Base-by-base conservation (phyloP, 2,113 vertebrate genomes). In the Dicaeum eximium region DNA sequence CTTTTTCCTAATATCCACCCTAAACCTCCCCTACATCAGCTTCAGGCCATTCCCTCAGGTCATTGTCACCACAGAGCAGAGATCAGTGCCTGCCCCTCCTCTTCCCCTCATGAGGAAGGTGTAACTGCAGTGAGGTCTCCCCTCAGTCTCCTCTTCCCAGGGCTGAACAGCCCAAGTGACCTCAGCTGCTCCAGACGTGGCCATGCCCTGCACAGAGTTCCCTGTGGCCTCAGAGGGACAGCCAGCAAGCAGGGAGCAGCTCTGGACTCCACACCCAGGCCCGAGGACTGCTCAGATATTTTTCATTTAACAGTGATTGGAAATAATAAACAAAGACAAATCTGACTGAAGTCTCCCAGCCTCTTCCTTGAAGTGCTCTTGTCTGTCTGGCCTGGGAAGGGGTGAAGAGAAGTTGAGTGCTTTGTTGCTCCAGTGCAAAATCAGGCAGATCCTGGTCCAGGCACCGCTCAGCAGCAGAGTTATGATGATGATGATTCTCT, bases 31-130 rank as follows among this genome's bases (percentile, higher is more conserved):
- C 25, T 47, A 11, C 15, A 9, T 5, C 0, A 0, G 10, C 21
- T 48, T 54, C 31, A 31, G 9, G 9, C 54, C 4, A 5, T 42
- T 42, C n/a, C 14, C n/a, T 53, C 0, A 3, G 2, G 13, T 27
- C 54, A 14, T 2, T n/a, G 58, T n/a, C 28, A 69, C 17, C 20
- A 47, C 6, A 40, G n/a, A 40, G 35, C 0, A 37, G 31, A 44
- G 10, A 33, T 73, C 60, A 44, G 30, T 47, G n/a, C 6, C n/a
- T 75, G 54, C 14, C 8, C 25, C 48, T 61, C 40, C 47, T 30
- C 47, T 42, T 42, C 12, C 18, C 40, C 35, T 28, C 24, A 13
- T 2, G 4, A 65, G 23, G 60, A 67, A 54, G 8, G 0, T 75
- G 35, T 69, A 54, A 47, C 5, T 40, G 31, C 15, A 19, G 0